Base-by-base conservation (phyloP, 2,797 vertebrate species). In the Monodelphis domestica region DNA sequence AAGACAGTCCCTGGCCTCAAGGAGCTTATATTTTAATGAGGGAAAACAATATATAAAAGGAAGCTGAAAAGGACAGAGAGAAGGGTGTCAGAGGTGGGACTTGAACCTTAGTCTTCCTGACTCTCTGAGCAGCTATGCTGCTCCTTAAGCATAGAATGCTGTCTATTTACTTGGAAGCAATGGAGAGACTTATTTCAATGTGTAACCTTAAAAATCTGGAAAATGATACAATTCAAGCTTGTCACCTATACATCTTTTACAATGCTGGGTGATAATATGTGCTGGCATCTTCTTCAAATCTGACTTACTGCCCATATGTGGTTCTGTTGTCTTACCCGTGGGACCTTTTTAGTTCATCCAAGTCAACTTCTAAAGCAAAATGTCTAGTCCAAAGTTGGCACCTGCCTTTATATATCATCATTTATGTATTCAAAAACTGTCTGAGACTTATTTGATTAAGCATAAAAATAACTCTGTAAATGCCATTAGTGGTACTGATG, bases 371-470 rank as follows among this genome's bases (percentile, higher is more conserved):
- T 91, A 93, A n/a, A 98, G 91, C 87, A 96, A 97, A 96, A 54
- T 89, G 9, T 89, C 94, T 94, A 94, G 95, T 91, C 96, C 97
- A 95, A 97, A 97, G 96, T 92, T 97, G 96, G 89, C 93, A 91
- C 10, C 30, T 95, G 93, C 94, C 95, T 95, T 97, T 96, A 92
- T 93, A 28, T 96, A 95, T 98, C 95, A 95, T 93, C 94, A 95
- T 97, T 97, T 97, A 88, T 54, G 0, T 97, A 94, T 96, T 97
- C 78, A 97, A 98, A 97, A 97, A 26, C 92, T 96, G 78, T 95
- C 96, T 84, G 93, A 97, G 93, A 95, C 84, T 97, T 52, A 94
- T 96, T 95, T 98, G 94, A 95, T 97, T 97, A 98, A 97, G 89
- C 90, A 95, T 95, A 95, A 97, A 97, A 98, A 98, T 92, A 54